These are phyloP conservation scores for Saccostrea echinata DNA, from an alignment of 1,140 invertebrate species.

Conservation along the genomic window DNA sequence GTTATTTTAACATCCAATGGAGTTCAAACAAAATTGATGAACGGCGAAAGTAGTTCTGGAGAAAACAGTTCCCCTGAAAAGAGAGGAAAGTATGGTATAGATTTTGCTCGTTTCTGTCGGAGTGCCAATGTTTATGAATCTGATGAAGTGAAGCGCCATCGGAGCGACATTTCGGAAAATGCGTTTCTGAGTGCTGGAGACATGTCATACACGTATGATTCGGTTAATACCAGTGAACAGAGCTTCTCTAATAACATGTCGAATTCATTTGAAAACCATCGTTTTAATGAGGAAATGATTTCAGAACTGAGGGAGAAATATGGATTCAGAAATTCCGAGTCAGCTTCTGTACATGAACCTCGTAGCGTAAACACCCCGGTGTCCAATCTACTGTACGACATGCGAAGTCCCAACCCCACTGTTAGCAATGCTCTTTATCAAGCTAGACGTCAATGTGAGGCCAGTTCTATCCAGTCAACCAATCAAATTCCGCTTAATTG, in stretches of 20 bases:
- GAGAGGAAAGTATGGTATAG: not conserved
- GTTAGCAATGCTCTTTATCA: not conserved
- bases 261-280: conserved; percentile 26
- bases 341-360: not conserved
- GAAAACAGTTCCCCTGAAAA: not conserved
- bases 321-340: not conserved
- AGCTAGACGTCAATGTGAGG: not conserved
- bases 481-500: conserved; percentile 23
- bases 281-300: not conserved
- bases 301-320: conserved; percentile 12
- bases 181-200: conserved; percentile 46
- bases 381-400: not conserved
- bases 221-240: conserved; percentile 25
- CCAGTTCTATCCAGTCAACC: not conserved
- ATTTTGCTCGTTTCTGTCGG: not conserved
- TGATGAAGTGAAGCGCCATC: not conserved
- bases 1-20: not conserved
- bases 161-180: conserved; percentile 27
- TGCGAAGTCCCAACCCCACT: not conserved
- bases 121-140: not conserved
- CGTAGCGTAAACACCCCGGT: not conserved
- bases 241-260: conserved; percentile 48
- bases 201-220: conserved; percentile 49
- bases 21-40: conserved; percentile 9
- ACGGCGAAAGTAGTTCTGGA: conserved; percentile 1